Evolutionary conservation across 2,888 invertebrate genomes (phyloP).

Genomic region (Caenorhabditis plicata): DNA sequence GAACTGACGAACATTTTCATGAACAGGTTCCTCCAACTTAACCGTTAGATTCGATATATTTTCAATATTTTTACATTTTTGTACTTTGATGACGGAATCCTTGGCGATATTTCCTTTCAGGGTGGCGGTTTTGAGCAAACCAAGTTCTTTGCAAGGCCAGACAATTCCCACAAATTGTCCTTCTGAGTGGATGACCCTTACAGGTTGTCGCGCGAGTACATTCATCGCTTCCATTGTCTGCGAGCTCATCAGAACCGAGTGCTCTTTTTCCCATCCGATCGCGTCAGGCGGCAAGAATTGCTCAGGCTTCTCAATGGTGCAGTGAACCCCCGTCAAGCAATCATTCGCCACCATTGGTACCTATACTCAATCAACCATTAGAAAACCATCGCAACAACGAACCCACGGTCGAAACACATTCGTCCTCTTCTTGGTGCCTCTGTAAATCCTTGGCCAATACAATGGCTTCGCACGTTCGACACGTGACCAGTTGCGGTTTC

Average conservation of each 20-base stretch:
- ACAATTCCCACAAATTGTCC: conserved; percentile 37
- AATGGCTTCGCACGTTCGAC: conserved; percentile 12
- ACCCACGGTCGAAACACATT: no score
- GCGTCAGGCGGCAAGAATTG: conserved; percentile 35
- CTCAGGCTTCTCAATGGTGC: conserved; percentile 11
- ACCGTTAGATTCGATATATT: conserved; percentile 1
- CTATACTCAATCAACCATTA: no score
- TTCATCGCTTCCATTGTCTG: conserved; percentile 47
- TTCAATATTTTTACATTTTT: conserved; percentile 9
- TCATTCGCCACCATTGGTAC: no score
- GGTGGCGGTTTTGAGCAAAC: conserved; percentile 6
- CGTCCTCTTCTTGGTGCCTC: no score
- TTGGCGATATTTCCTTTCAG: conserved; percentile 7
- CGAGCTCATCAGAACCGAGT: conserved; percentile 46
- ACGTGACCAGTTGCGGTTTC: conserved; percentile 16
- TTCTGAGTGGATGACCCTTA: conserved; percentile 8
- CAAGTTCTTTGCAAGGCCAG: conserved; percentile 58
- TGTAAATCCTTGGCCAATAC: conserved; percentile 22
- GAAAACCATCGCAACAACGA: conserved; percentile 14
- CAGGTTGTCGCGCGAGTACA: conserved; percentile 38
- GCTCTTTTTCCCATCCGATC: conserved; percentile 37
- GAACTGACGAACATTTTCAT: conserved; percentile 8
- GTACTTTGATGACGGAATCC: conserved; percentile 16
- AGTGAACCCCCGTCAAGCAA: no score
- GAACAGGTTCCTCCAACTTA: background rate